phyloP scores from a whole-genome alignment of 2,888 invertebrate genomes.

The Amitus sp. region DNA sequence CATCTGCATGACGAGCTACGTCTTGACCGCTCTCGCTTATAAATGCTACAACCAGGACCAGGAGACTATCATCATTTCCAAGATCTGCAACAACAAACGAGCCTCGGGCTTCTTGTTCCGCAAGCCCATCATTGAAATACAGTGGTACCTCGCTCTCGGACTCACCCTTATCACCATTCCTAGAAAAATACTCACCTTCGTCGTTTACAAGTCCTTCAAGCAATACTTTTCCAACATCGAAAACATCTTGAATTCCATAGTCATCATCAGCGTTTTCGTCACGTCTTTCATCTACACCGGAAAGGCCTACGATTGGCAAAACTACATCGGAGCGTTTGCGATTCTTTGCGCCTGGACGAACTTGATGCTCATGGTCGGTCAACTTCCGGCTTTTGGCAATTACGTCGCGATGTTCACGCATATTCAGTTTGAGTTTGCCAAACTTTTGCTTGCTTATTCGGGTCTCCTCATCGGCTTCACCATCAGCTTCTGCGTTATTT shows the following conservation, averaged over 20 bases:
- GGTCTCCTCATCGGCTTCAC: constrained; percentile 65
- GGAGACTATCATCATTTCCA: constrained; percentile 41
- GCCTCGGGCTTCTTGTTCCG: constrained; percentile 54
- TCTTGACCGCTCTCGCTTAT: constrained; percentile 58
- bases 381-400: constrained; percentile 66
- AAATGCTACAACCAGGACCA: constrained; percentile 58
- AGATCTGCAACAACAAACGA: constrained; percentile 54
- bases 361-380: constrained; percentile 65
- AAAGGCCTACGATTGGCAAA: constrained; percentile 61
- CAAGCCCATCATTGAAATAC: constrained; percentile 55
- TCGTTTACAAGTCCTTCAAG: constrained; percentile 58
- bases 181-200: constrained; percentile 60
- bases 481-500: constrained; percentile 65
- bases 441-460: constrained; percentile 63
- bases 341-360: constrained; percentile 66
- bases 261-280: constrained; percentile 58
- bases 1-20: constrained; percentile 60
- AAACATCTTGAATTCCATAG: constrained; percentile 60
- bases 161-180: constrained; percentile 60
- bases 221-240: constrained; percentile 64
- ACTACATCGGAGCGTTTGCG: constrained; percentile 63
- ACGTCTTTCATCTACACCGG: constrained; percentile 61
- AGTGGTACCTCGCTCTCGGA: constrained; percentile 58
- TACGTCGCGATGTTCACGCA: constrained; percentile 67
- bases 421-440: constrained; percentile 64